These are phyloP conservation scores for Agrotis ipsilon DNA, from an alignment of 2,888 invertebrate genomes.

Conservation along the genomic window DNA sequence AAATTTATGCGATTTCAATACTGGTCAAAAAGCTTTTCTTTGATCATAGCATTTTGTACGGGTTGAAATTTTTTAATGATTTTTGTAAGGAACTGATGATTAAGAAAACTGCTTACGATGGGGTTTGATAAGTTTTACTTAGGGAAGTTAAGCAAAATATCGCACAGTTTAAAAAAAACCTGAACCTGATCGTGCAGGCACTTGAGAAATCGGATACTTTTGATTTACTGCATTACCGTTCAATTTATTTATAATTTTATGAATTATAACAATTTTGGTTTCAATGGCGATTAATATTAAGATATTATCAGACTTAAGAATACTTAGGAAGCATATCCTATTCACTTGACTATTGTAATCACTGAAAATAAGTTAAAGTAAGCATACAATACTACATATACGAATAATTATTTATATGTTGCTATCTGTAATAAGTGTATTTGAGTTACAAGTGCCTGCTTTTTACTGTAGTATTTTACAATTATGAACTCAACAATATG, in stretches of 20 bases:
- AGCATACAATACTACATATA: slow-evolving; percentile 16
- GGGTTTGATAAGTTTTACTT: slow-evolving; percentile 2
- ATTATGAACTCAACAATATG: neutral
- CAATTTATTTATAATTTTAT: slow-evolving; percentile 5
- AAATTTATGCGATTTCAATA: slow-evolving; percentile 1
- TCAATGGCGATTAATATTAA: slow-evolving; percentile 22
- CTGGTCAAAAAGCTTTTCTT: slow-evolving; percentile 20
- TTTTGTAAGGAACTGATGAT: slow-evolving; percentile 26
- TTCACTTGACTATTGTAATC: slow-evolving; percentile 17
- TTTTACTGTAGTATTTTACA: slow-evolving; percentile 1
- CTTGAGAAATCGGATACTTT: neutral
- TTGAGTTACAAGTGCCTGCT: slow-evolving; percentile 17
- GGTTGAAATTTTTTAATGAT: neutral
- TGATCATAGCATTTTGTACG: neutral
- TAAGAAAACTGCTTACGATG: slow-evolving; percentile 7
- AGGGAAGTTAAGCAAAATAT: slow-evolving; percentile 12
- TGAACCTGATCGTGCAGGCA: neutral
- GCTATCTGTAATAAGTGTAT: slow-evolving; percentile 22
- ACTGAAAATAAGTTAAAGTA: slow-evolving; percentile 6
- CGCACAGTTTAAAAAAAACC: neutral
- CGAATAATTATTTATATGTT: slow-evolving; percentile 24
- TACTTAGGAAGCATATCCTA: slow-evolving; percentile 3
- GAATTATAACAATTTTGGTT: slow-evolving; percentile 7
- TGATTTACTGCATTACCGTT: neutral
- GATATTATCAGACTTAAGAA: slow-evolving; percentile 9